Evolutionary conservation across 2,797 vertebrate genomes (phyloP), one percentile per base, ranked within the genome.

Genomic region (Harpagifer antarcticus): DNA sequence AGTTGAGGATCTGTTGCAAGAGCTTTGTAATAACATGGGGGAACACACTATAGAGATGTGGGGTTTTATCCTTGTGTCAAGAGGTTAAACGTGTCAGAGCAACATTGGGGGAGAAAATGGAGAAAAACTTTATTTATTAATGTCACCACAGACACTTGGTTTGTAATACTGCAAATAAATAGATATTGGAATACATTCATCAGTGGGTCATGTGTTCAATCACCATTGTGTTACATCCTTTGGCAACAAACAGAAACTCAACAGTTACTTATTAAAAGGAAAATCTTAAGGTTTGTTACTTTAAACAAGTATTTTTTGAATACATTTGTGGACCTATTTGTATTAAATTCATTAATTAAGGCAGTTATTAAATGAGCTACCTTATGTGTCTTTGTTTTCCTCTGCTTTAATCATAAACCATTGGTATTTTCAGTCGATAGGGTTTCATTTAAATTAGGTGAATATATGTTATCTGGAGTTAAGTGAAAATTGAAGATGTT

Each of bases 21-120:
- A 68, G 61, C 44, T 43, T 66, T 56, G 45, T 48, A 69, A 60
- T 76, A 45, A 69, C 55, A 76, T 45, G 56, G 65, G 45, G 56
- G 55, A 78, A 69, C 49, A 67, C 58, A 65, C 37, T 20, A 3
- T n/a, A 13, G 14, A 27, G 11, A 0, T 9, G 62, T 37, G 50
- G 40, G 13, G 61, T 45, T n/a, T 44, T 13, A 2, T 65, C 10
- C 9, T 23, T 3, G 7, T 20, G 40, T 71, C 45, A 72, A 47
- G 65, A 59, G 10, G 61, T 57, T 49, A 19, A 63, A 65, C 48
- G 12, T 49, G 27, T 31, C 37, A 11, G n/a, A 19, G 49, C 31
- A 27, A 42, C 40, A 47, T 10, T 5, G 20, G 4, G 14, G 16
- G 40, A 44, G 20, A 9, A 44, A 33, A 33, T 37, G 33, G 33